Percentiles rank a stretch among this genome's conserved stretches.
Conservation (phyloP, 2,113 vertebrate species). For the Cephalopterus ornatus region DNA sequence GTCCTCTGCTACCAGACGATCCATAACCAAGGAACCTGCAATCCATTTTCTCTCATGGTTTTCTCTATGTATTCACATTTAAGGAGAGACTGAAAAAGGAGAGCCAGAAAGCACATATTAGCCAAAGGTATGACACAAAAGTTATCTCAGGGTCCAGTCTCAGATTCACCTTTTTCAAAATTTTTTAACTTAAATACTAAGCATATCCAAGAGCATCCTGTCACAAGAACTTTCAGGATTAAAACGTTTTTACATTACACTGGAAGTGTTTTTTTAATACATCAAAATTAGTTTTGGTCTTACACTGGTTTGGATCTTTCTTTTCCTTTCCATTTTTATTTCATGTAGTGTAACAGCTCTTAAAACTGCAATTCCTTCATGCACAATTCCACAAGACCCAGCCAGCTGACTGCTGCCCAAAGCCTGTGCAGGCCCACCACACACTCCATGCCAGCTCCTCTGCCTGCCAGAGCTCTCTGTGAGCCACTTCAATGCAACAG, state of each 20-base stretch:
- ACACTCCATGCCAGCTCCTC: not conserved
- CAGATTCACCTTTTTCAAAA: not conserved
- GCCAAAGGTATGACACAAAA: not conserved
- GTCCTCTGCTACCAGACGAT: not conserved
- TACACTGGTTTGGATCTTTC: not conserved
- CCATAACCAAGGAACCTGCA: not conserved
- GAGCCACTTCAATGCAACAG: not conserved
- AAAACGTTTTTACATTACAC: not conserved
- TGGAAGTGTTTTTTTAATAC: not conserved
- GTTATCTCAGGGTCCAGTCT: not conserved
- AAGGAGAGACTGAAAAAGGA: not conserved
- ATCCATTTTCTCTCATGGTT: not conserved
- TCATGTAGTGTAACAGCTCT: not conserved
- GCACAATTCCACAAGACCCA: not conserved
- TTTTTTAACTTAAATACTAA: not conserved
- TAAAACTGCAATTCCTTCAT: not conserved
- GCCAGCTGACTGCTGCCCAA: not conserved
- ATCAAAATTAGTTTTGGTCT: not conserved
- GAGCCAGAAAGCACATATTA: not conserved
- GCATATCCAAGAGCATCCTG: not conserved
- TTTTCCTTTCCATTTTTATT: not conserved
- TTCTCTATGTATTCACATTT: not conserved
- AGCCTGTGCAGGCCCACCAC: not conserved
- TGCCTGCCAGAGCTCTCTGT: not conserved
- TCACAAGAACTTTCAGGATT: not conserved